Percentiles rank a stretch among this genome's conserved stretches.
These are phyloP conservation scores for Coremacera marginata DNA, from an alignment of 2,888 invertebrate species.

Conservation along the genomic window DNA sequence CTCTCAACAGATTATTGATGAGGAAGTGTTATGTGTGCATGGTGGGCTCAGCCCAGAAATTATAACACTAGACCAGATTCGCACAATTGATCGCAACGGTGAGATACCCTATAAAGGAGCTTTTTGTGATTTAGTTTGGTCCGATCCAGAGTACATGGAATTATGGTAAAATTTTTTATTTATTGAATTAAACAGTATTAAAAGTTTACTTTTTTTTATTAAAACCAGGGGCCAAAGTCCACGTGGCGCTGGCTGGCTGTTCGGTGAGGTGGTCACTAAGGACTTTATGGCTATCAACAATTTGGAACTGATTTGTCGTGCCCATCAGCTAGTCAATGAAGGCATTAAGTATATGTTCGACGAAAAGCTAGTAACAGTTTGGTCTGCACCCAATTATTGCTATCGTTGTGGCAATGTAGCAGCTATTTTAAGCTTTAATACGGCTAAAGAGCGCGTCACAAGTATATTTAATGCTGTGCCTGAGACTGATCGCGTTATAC, in stretches of 20 bases:
- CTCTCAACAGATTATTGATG: constrained; percentile 84
- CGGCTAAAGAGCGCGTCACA: constrained; percentile 80
- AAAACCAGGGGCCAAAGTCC: constrained; percentile 84
- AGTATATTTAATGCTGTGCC: constrained; percentile 97
- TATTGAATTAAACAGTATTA: not conserved
- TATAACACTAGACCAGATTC: constrained; percentile 95
- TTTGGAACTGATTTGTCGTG: constrained; percentile 93
- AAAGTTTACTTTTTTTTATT: constrained; percentile 43
- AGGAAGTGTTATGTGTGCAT: constrained; percentile 96
- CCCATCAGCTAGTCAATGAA: constrained; percentile 99
- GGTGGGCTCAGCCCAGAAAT: constrained; percentile 98
- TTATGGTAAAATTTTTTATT: constrained; percentile 76
- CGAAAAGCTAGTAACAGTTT: constrained; percentile 95
- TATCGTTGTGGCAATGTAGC: constrained; percentile 99
- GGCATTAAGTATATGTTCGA: constrained; percentile 99
- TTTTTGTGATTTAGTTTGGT: constrained; percentile 99
- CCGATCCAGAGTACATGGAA: constrained; percentile 97
- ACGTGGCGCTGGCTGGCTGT: constrained; percentile 97
- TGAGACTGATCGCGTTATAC: constrained; percentile 92
- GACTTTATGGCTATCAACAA: constrained; percentile 95
- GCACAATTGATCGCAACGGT: constrained; percentile 94
- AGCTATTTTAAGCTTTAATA: constrained; percentile 91
- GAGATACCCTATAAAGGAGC: constrained; percentile 99
- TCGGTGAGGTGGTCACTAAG: constrained; percentile 93
- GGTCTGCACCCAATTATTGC: constrained; percentile 99